Evolutionary conservation across 2,888 invertebrate species (phyloP).

Genomic region (Troilus luridus): DNA sequence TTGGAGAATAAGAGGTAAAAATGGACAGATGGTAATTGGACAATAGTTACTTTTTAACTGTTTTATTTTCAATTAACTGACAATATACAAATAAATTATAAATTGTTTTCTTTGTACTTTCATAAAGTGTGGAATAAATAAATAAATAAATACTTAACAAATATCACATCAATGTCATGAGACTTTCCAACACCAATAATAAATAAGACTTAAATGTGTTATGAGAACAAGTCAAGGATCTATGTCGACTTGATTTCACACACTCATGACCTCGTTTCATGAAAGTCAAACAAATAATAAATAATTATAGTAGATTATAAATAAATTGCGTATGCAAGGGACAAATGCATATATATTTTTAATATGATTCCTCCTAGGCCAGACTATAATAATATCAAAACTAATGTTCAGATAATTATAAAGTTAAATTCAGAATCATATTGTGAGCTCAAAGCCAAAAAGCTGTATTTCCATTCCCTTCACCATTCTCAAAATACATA

Average conservation of each 20-base stretch:
- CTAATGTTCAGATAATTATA: too few species aligned
- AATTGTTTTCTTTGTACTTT: constrained; percentile 7
- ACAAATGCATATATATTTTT: neutral
- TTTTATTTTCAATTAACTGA: neutral
- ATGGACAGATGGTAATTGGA: too few species aligned
- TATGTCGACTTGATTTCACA: constrained; percentile 37
- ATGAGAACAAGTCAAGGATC: constrained; percentile 41
- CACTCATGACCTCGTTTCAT: neutral
- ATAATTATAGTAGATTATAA: neutral
- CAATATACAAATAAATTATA: neutral
- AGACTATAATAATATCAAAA: neutral
- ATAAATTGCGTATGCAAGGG: neutral
- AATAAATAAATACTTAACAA: constrained; percentile 13
- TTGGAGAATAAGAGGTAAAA: too few species aligned
- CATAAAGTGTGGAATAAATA: constrained; percentile 33
- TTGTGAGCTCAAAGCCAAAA: too few species aligned
- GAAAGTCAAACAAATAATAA: neutral
- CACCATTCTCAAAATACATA: too few species aligned
- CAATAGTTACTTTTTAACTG: neutral
- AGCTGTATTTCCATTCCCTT: too few species aligned
- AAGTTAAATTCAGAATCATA: too few species aligned
- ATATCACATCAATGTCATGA: constrained; percentile 13
- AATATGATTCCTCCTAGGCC: neutral
- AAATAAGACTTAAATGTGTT: constrained; percentile 25
- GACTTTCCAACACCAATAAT: constrained; percentile 32